Evolutionary conservation across 2,113 vertebrate genomes (phyloP).

Genomic region (Centropus unirufus): DNA sequence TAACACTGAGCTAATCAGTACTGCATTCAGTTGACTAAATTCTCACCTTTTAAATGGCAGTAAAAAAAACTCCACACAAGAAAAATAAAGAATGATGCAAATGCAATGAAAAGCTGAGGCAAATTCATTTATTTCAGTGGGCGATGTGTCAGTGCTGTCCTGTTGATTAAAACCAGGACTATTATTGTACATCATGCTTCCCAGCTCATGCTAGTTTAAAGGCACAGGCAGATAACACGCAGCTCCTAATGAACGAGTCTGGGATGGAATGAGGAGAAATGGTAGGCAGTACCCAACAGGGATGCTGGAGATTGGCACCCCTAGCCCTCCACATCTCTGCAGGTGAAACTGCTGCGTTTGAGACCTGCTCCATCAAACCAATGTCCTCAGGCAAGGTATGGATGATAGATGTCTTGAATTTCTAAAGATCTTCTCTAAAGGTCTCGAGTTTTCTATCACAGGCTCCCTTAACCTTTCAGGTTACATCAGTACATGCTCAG

Average conservation of each 20-base stretch:
- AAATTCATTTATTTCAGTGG: neutral
- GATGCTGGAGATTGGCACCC: neutral
- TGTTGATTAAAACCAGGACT: neutral
- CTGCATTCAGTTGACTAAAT: constrained; percentile 31
- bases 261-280: neutral
- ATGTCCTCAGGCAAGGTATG: fast-evolving
- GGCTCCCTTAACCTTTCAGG: neutral
- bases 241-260: neutral
- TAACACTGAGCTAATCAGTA: constrained; percentile 36
- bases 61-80: neutral
- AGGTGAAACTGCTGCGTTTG: neutral
- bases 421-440: neutral
- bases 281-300: neutral
- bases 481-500: neutral
- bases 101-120: neutral
- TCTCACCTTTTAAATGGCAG: constrained; percentile 20
- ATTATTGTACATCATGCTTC: neutral
- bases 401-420: neutral
- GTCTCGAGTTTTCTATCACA: neutral
- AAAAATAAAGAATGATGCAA: constrained; percentile 33
- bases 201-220: neutral
- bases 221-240: neutral
- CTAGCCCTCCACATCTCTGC: neutral
- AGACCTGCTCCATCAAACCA: neutral
- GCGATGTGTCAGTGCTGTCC: neutral